Evolutionary conservation across 2,113 vertebrate species (phyloP).

Genomic region (Dasypus novemcinctus): DNA sequence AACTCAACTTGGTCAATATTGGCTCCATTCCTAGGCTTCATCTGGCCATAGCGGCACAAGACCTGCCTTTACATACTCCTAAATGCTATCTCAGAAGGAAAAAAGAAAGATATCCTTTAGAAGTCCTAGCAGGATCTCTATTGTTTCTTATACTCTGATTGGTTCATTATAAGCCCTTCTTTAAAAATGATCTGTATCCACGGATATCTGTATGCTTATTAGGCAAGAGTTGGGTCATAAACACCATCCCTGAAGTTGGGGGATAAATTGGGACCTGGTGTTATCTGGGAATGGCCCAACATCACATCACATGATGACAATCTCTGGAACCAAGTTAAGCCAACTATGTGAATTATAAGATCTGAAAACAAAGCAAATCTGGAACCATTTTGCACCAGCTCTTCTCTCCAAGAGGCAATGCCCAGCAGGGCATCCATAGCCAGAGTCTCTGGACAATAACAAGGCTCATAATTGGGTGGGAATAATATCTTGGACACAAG

Average conservation of each 20-base stretch:
- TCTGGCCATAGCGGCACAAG: background rate
- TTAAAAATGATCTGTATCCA: background rate
- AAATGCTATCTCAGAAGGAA: slow-evolving; percentile 23
- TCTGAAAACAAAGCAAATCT: background rate
- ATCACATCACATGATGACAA: background rate
- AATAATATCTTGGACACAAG: background rate
- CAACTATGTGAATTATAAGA: background rate
- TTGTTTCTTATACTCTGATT: slow-evolving; percentile 26
- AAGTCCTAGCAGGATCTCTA: slow-evolving; percentile 1
- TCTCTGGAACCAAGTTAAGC: background rate
- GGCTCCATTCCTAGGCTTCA: background rate
- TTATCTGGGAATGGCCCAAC: background rate
- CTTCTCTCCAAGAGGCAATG: background rate
- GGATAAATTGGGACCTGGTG: background rate
- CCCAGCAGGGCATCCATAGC: background rate
- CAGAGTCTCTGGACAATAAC: background rate
- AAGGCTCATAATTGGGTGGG: background rate
- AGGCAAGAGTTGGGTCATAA: background rate
- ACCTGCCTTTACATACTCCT: background rate
- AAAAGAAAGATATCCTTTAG: background rate
- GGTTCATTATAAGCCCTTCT: background rate
- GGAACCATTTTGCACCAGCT: background rate
- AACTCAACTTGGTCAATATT: slow-evolving; percentile 33
- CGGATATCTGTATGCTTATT: background rate
- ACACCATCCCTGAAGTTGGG: background rate